phyloP scores from a whole-genome alignment of 2,888 invertebrate genomes.

The Trypoxylon attenuatum region DNA sequence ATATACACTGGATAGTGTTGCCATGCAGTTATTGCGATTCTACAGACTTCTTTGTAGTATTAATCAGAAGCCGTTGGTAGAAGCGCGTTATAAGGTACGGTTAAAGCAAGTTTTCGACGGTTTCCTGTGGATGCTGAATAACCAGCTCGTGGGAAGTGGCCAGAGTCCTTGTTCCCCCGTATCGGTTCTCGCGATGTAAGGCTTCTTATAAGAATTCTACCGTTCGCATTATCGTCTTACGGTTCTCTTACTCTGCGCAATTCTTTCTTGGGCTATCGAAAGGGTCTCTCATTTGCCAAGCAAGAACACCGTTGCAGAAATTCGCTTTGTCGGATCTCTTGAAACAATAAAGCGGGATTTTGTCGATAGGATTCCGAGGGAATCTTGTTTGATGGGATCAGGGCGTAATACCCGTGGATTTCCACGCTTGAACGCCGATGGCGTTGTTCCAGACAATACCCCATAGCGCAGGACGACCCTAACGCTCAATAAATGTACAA shows the following conservation, averaged over 20 bases:
- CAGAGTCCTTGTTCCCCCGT: slow-evolving; percentile 41
- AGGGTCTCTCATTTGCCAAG: neutral
- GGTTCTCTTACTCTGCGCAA: slow-evolving; percentile 23
- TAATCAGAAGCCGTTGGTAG: too few species aligned
- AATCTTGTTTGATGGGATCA: slow-evolving; percentile 42
- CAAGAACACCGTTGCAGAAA: neutral
- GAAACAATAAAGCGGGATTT: slow-evolving; percentile 49
- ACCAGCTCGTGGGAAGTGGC: slow-evolving; percentile 35
- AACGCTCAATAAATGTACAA: slow-evolving; percentile 46
- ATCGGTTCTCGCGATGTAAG: slow-evolving; percentile 43
- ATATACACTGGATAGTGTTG: too few species aligned
- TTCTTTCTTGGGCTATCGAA: neutral
- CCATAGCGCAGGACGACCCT: slow-evolving; percentile 36
- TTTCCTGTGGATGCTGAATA: slow-evolving; percentile 9
- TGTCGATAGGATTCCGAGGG: slow-evolving; percentile 20
- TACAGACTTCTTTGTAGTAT: too few species aligned
- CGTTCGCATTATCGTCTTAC: slow-evolving; percentile 49
- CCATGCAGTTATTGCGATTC: too few species aligned
- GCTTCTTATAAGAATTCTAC: slow-evolving; percentile 54
- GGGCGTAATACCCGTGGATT: slow-evolving; percentile 56
- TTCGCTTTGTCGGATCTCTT: slow-evolving; percentile 3
- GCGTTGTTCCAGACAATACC: slow-evolving; percentile 59
- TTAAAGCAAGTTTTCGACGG: slow-evolving; percentile 15
- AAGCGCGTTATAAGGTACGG: too few species aligned
- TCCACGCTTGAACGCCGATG: slow-evolving; percentile 63